Percentiles rank a stretch among this genome's conserved stretches.
phyloP scores from a whole-genome alignment of 1,140 invertebrate species.

The silkworm (Bombyx mori) region ASM3026992v2 NC_085126.1:3564001-3564500 shows the following conservation, averaged over 20 bases:
- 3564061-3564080: conserved; percentile 66
- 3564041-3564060: conserved; percentile 50
- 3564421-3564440: conserved; percentile 54
- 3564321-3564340: conserved; percentile 78
- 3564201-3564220: conserved; percentile 66
- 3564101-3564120: conserved; percentile 62
- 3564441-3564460: conserved; percentile 63
- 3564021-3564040: conserved; percentile 45
- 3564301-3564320: conserved; percentile 71
- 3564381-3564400: conserved; percentile 54
- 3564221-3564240: conserved; percentile 69
- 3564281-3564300: conserved; percentile 47
- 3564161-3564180: conserved; percentile 72
- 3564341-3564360: conserved; percentile 73
- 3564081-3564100: conserved; percentile 65
- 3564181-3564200: conserved; percentile 72
- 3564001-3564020: conserved; percentile 45
- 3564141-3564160: conserved; percentile 75
- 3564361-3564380: conserved; percentile 65
- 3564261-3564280: conserved; percentile 67
- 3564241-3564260: conserved; percentile 61
- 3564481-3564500: conserved; percentile 56
- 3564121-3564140: conserved; percentile 71
- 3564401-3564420: conserved; percentile 58
- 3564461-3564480: conserved; percentile 58